phyloP scores from a whole-genome alignment of 2,888 invertebrate genomes.

The Lasioglossum marginatum region DNA sequence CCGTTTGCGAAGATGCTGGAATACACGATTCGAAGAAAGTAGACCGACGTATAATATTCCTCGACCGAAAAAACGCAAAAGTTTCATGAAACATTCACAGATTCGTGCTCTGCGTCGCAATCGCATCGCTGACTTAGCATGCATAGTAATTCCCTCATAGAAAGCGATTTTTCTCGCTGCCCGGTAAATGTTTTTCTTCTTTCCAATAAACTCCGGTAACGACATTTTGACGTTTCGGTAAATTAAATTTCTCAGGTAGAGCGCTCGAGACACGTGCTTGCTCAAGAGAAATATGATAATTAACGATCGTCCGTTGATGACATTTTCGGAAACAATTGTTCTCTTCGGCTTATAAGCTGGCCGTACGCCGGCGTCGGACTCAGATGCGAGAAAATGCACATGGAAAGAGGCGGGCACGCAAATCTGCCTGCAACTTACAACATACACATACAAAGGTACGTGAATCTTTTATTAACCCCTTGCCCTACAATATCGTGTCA shows the following conservation, averaged over 20 bases:
- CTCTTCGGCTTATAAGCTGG: slow-evolving; percentile 33
- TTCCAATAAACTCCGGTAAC: neutral
- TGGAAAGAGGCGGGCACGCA: slow-evolving; percentile 12
- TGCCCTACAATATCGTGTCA: no score
- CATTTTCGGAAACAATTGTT: slow-evolving; percentile 15
- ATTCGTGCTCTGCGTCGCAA: neutral
- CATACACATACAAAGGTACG: neutral
- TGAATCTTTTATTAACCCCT: neutral
- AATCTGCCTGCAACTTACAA: neutral
- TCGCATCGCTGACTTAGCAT: slow-evolving; percentile 4
- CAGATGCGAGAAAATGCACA: slow-evolving; percentile 7
- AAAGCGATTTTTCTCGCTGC: slow-evolving; percentile 30
- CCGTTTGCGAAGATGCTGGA: neutral
- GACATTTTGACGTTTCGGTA: neutral
- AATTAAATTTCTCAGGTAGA: slow-evolving; percentile 6
- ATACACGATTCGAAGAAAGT: neutral
- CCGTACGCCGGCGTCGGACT: neutral
- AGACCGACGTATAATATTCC: neutral
- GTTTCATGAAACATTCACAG: neutral
- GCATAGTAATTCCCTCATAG: neutral
- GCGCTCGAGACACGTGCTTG: neutral
- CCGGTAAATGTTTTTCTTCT: slow-evolving; percentile 13
- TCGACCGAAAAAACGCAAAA: neutral
- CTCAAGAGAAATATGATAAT: slow-evolving; percentile 19
- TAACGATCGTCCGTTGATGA: slow-evolving; percentile 7